phyloP scores from a whole-genome alignment of 1,140 invertebrate genomes.

The Venustaconcha ellipsiformis region DNA sequence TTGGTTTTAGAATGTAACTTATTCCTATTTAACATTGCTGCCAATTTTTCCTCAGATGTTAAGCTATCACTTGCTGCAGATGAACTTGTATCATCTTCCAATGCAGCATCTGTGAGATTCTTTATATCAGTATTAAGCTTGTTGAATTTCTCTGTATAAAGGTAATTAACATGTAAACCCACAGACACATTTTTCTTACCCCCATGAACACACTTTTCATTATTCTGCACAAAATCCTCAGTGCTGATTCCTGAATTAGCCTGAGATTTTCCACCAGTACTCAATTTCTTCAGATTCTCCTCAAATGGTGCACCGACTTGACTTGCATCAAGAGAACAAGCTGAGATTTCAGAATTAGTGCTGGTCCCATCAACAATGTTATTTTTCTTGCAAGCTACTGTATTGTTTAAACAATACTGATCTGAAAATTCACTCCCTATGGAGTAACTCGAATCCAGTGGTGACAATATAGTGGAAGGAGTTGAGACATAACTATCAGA shows the following conservation, averaged over 20 bases:
- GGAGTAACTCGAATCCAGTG: slow-evolving; percentile 40
- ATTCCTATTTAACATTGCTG: slow-evolving; percentile 56
- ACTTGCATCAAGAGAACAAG: background rate
- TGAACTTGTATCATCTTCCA: slow-evolving; percentile 22
- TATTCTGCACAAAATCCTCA: slow-evolving; percentile 55
- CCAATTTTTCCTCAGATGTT: slow-evolving; percentile 57
- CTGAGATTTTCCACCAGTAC: slow-evolving; percentile 50
- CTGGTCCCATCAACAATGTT: slow-evolving; percentile 4
- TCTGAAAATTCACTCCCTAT: slow-evolving; percentile 40
- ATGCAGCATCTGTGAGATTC: slow-evolving; percentile 13
- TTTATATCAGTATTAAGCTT: slow-evolving; percentile 32
- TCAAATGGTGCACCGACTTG: slow-evolving; percentile 42
- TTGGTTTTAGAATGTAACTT: slow-evolving; percentile 52
- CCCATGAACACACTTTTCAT: slow-evolving; percentile 47
- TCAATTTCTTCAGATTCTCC: slow-evolving; percentile 46
- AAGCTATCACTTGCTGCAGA: slow-evolving; percentile 51
- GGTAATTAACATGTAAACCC: slow-evolving; percentile 57
- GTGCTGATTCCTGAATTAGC: slow-evolving; percentile 54
- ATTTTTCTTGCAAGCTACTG: background rate
- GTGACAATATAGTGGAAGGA: slow-evolving; percentile 42
- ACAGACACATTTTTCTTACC: slow-evolving; percentile 38
- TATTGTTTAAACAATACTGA: slow-evolving; percentile 22
- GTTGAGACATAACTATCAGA: slow-evolving; percentile 37
- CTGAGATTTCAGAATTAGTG: background rate
- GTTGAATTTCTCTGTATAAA: slow-evolving; percentile 39